These are phyloP conservation scores for Cercopithecus mona DNA, from an alignment of 2,113 vertebrate genomes.

Conservation along the genomic window DNA sequence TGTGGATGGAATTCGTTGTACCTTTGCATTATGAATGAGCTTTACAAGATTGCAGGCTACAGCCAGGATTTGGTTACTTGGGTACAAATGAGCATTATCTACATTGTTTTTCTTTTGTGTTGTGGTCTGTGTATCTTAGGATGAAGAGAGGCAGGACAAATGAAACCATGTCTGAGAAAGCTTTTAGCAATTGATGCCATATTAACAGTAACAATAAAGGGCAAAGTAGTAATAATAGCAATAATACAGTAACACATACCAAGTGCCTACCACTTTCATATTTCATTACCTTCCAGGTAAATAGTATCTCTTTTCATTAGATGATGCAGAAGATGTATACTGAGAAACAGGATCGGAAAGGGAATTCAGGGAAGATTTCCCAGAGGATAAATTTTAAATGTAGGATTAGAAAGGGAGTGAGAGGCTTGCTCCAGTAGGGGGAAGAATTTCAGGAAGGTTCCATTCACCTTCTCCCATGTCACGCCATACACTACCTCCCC, in stretches of 20 bases:
- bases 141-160: background rate
- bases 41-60: slow-evolving; percentile 42
- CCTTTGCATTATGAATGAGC: slow-evolving; percentile 72
- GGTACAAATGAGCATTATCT: slow-evolving; percentile 44
- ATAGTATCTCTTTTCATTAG: background rate
- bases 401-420: background rate
- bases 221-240: background rate
- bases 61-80: slow-evolving; percentile 15
- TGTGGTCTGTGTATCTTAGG: background rate
- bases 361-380: background rate
- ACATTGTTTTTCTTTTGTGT: slow-evolving; percentile 16
- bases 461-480: background rate
- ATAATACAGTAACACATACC: background rate
- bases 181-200: background rate
- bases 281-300: background rate
- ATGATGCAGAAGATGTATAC: background rate
- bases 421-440: background rate
- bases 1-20: slow-evolving; percentile 67
- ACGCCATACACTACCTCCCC: background rate
- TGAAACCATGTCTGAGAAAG: background rate
- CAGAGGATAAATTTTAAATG: background rate
- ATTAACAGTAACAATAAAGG: background rate
- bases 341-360: background rate
- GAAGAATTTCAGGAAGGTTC: background rate
- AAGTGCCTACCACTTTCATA: background rate